Evolutionary conservation across 92 coral and sea anemone genomes (phyloP).

Genomic region (Zoanthus sansibaricus): DNA sequence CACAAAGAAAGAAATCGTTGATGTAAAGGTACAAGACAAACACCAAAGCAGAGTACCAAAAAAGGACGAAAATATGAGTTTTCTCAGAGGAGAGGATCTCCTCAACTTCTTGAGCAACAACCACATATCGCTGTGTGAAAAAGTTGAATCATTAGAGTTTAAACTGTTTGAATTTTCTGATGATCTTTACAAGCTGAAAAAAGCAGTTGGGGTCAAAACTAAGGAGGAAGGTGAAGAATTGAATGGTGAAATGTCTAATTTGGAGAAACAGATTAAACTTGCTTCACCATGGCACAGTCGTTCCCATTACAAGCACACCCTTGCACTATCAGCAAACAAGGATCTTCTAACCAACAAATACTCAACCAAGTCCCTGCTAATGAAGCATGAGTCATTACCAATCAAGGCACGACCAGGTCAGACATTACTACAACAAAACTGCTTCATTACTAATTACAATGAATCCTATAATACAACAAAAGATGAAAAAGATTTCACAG

Average conservation of each 20-base stretch:
- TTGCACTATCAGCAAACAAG: slow-evolving; percentile 66
- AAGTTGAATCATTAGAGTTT: slow-evolving; percentile 82
- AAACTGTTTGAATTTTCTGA: slow-evolving; percentile 85
- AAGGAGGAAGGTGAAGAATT: slow-evolving; percentile 24
- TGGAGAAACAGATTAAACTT: slow-evolving; percentile 9
- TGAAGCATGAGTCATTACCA: slow-evolving; percentile 77
- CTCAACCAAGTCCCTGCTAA: slow-evolving; percentile 66
- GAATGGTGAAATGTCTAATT: slow-evolving; percentile 15
- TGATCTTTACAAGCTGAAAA: slow-evolving; percentile 78
- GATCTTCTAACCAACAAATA: slow-evolving; percentile 69
- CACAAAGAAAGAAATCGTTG: background rate
- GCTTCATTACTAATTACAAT: slow-evolving; percentile 25
- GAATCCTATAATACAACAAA: slow-evolving; percentile 61
- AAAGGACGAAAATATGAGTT: slow-evolving; percentile 8
- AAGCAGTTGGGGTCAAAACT: slow-evolving; percentile 75
- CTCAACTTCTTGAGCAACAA: slow-evolving; percentile 69
- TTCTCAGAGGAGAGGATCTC: slow-evolving; percentile 62
- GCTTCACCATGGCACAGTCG: slow-evolving; percentile 41
- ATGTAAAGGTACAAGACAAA: background rate
- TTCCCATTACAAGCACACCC: slow-evolving; percentile 61
- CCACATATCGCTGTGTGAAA: slow-evolving; percentile 74
- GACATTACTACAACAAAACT: slow-evolving; percentile 54
- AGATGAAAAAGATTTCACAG: slow-evolving; percentile 78
- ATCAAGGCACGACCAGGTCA: slow-evolving; percentile 48
- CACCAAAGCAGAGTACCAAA: background rate